Conservation (phyloP, 2,797 vertebrate genomes). For the Garrulus glandarius region DNA sequence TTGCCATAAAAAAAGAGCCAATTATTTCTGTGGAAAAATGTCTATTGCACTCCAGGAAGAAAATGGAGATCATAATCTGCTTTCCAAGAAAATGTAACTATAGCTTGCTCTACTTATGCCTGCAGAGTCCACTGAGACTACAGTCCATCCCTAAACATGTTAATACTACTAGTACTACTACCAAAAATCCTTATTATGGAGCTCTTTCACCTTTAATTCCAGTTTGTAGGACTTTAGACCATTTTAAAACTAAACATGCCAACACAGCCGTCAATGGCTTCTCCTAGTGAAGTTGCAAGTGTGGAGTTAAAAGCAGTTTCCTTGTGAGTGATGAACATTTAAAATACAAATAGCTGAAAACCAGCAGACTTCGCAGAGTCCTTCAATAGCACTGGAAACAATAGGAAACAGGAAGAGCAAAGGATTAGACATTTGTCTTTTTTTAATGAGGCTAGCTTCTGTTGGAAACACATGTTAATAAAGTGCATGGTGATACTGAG, state of each 20-base stretch:
- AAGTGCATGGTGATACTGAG: neutral
- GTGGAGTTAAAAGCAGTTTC: neutral
- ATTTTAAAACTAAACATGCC: neutral
- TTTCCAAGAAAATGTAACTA: neutral
- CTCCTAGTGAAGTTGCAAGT: neutral
- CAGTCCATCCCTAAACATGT: neutral
- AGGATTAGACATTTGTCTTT: conserved; percentile 10
- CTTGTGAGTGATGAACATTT: neutral
- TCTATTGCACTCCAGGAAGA: neutral
- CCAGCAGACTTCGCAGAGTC: neutral
- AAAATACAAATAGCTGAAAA: neutral
- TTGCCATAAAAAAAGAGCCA: neutral
- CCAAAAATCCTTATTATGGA: neutral
- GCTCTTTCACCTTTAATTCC: neutral
- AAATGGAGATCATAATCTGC: neutral
- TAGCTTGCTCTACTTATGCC: neutral
- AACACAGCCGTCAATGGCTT: neutral
- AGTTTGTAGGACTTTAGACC: neutral
- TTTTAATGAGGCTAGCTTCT: conserved; percentile 37
- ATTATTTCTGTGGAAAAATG: neutral
- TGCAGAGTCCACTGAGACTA: neutral
- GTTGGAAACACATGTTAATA: conserved; percentile 39
- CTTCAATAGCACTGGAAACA: neutral
- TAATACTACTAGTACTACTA: neutral
- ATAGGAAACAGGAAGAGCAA: conserved; percentile 1